Conservation (phyloP, 2,888 invertebrate genomes). For the Ichneumoninae sp. region DNA sequence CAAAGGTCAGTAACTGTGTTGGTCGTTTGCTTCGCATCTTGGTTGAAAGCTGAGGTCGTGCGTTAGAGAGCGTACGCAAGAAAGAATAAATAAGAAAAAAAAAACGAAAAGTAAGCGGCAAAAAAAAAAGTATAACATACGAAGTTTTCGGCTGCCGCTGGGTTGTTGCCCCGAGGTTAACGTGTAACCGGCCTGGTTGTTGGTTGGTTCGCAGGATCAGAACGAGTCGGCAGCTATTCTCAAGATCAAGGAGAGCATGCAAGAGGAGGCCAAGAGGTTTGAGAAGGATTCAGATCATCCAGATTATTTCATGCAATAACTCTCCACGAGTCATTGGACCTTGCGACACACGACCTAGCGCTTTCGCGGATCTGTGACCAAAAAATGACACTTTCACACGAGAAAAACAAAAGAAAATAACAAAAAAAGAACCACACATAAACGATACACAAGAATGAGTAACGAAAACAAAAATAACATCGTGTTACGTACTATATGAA, state of each 20-base stretch:
- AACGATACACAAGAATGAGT: constrained; percentile 18
- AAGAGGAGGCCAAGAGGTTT: constrained; percentile 99
- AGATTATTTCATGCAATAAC: constrained; percentile 98
- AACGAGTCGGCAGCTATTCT: constrained; percentile 99
- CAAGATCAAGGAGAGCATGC: constrained; percentile 99
- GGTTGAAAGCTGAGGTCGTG: constrained; percentile 23
- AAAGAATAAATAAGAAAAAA: constrained; percentile 1
- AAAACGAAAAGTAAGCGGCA: constrained; percentile 26
- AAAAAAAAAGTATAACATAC: constrained; percentile 32
- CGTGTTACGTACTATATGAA: constrained; percentile 30
- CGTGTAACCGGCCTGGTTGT: constrained; percentile 84
- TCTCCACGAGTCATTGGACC: constrained; percentile 79
- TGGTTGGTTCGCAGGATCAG: constrained; percentile 90
- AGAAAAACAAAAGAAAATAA: constrained; percentile 53
- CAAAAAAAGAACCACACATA: constrained; percentile 53
- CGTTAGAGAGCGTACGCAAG: neutral
- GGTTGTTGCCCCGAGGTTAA: constrained; percentile 65
- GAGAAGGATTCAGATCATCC: constrained; percentile 99
- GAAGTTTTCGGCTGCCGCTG: constrained; percentile 35
- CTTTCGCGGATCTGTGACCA: constrained; percentile 65
- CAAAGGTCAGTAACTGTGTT: neutral
- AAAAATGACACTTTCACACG: constrained; percentile 51
- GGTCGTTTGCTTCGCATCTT: constrained; percentile 11
- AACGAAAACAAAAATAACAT: constrained; percentile 8
- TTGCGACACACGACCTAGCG: constrained; percentile 79